Conservation (phyloP, 2,113 vertebrate genomes). For the Gnathonemus longibarbis region DNA sequence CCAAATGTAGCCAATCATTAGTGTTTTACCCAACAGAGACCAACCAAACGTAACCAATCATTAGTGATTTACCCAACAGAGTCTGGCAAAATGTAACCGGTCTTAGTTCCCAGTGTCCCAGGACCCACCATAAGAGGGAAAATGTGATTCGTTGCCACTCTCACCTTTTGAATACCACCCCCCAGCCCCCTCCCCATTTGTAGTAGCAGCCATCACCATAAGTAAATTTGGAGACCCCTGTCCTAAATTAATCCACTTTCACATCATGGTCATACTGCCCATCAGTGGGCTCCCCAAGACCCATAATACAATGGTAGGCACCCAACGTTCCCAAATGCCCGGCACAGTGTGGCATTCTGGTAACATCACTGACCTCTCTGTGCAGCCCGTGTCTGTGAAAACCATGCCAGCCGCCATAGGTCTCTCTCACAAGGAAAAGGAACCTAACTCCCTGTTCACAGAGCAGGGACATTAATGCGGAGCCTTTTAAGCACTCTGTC, state of each 20-base stretch:
- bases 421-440: background rate
- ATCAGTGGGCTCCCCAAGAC: background rate
- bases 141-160: background rate
- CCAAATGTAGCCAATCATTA: background rate
- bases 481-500: background rate
- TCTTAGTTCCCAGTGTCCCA: background rate
- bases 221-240: background rate
- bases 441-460: background rate
- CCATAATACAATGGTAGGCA: background rate
- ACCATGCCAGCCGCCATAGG: background rate
- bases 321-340: background rate
- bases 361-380: background rate
- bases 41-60: background rate
- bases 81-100: background rate
- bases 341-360: background rate
- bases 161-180: too few species aligned
- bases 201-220: background rate
- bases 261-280: background rate
- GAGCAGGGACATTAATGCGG: background rate
- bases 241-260: background rate
- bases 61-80: background rate
- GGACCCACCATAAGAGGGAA: background rate
- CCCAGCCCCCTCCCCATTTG: background rate
- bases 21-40: background rate
- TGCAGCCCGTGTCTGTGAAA: background rate